Evolutionary conservation across 2,888 invertebrate species (phyloP), one percentile per base, ranked within the genome.

Genomic region (Artemia sp.): DNA sequence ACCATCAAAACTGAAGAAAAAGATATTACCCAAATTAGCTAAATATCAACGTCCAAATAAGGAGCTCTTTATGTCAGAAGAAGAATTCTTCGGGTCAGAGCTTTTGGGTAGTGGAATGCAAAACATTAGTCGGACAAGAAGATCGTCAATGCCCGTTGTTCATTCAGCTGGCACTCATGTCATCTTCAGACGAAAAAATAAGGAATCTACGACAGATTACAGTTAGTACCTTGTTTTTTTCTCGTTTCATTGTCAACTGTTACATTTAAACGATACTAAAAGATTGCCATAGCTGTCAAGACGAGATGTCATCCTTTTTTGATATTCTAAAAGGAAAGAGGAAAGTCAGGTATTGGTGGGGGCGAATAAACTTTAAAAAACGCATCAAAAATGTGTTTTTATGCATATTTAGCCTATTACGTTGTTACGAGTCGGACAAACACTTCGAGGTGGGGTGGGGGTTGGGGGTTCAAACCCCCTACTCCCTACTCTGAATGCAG

Each of bases 1-100:
- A 73, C 92, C 92, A 67, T 81, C 85, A 74, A 84, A 87, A 72
- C 82, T 91, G 75, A 82, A 69, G 14, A 71, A 70, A 52, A 70
- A 72, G 24, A 71, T 73, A 66, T 73, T 72, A 11, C 72, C 72
- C 67, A 69, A 70, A 12, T 69, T 70, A 52, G 67, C 70, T 51
- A 73, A 73, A 51, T 70, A 69, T 12, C 71, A 75, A 69, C 73
- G 74, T 14, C 82, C 81, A 72, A 86, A 87, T 76, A 87, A 87
- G 76, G 86, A 87, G 78, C 83, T 86, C 82, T 87, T 86, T 78
- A 79, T 87, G 78, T 86, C 87, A 76, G 83, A 83, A 5, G 82
- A 83, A 74, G 85, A 84, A 67, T 75, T 75, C 68, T 72, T 74
- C 51, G 75, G 74, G 51, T 74, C 76, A 68, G 75, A 76, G 71